Percentiles rank a stretch among this genome's conserved stretches.
Evolutionary conservation across 2,113 vertebrate genomes (phyloP).

Genomic region (Solea senegalensis): DNA sequence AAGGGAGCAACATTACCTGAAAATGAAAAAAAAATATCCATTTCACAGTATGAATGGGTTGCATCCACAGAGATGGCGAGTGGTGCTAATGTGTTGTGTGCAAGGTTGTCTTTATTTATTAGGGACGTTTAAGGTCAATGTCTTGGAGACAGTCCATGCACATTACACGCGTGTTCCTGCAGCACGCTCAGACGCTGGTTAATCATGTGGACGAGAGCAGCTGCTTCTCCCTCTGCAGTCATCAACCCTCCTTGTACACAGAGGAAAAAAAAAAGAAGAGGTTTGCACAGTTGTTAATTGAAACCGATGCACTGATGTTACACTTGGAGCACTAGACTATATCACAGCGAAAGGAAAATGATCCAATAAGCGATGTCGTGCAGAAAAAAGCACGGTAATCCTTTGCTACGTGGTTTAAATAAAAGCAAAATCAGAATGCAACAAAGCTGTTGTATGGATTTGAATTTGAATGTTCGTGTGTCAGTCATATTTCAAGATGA

Average conservation of each 20-base stretch:
- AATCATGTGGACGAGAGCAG: constrained; percentile 60
- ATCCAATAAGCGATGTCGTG: not conserved
- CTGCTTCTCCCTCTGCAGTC: constrained; percentile 44
- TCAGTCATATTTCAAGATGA: too few species aligned
- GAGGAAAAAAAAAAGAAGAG: constrained; percentile 16
- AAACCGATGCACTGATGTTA: constrained; percentile 7
- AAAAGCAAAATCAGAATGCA: too few species aligned
- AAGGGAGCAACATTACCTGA: constrained; percentile 56
- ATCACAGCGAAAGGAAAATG: not conserved
- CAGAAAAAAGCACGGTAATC: not conserved
- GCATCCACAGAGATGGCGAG: constrained; percentile 40
- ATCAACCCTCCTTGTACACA: constrained; percentile 25
- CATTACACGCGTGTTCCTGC: constrained; percentile 59
- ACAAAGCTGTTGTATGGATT: too few species aligned
- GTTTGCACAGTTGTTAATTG: constrained; percentile 17
- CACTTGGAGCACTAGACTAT: not conserved
- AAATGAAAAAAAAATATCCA: constrained; percentile 65
- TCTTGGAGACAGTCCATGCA: constrained; percentile 61
- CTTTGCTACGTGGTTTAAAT: too few species aligned
- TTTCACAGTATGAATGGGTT: constrained; percentile 23
- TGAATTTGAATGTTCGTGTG: too few species aligned
- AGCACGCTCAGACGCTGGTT: constrained; percentile 52
- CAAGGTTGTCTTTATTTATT: constrained; percentile 68
- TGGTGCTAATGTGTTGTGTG: constrained; percentile 51
- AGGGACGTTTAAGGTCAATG: constrained; percentile 64